A percentile compares a stretch with the other conserved stretches of the same genome.
phyloP scores from a whole-genome alignment of 2,797 vertebrate genomes.

The Cheirogaleus major region DNA sequence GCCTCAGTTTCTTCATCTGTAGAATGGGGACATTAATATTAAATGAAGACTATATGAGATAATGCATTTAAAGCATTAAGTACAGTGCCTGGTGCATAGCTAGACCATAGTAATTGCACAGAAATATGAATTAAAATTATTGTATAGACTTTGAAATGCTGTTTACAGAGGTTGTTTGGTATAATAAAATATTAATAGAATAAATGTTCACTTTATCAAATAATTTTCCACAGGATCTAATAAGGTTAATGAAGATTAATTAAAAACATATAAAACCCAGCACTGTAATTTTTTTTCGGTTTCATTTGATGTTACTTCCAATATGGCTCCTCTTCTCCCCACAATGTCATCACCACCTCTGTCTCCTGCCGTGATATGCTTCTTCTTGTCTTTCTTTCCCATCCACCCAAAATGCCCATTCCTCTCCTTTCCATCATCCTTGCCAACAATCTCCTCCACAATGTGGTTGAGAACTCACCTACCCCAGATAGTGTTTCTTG shows the following conservation, averaged over 20 bases:
- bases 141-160: not conserved
- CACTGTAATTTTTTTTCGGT: not conserved
- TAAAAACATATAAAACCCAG: not conserved
- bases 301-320: not conserved
- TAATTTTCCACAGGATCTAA: not conserved
- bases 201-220: not conserved
- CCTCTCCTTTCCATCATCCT: not conserved
- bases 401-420: not conserved
- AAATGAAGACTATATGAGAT: not conserved
- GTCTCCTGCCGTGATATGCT: not conserved
- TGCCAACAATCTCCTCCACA: not conserved
- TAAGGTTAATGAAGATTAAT: not conserved
- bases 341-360: not conserved
- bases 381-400: not conserved
- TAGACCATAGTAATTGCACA: slow-evolving; percentile 1
- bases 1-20: not conserved
- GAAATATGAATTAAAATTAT: not conserved
- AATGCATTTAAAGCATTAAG: not conserved
- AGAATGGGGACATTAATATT: not conserved
- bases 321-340: not conserved
- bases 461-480: not conserved
- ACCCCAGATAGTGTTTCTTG: not conserved
- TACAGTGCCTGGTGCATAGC: not conserved
- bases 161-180: not conserved
- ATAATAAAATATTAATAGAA: not conserved